Evolutionary conservation across 2,113 vertebrate species (phyloP), one percentile per base, ranked within the genome.

Genomic region (Neogale vison): DNA sequence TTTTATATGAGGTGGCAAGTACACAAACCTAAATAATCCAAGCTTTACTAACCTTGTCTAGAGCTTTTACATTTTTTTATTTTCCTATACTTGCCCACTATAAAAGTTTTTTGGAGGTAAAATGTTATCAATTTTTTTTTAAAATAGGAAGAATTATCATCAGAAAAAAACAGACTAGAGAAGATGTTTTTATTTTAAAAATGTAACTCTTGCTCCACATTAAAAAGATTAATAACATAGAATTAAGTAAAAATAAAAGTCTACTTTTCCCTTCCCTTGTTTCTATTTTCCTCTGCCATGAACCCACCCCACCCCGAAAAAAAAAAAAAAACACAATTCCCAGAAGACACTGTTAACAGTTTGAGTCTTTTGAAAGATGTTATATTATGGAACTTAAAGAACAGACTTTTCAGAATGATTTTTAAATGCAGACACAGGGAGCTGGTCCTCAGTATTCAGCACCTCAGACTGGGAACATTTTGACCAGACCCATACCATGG

Each of bases 21-120:
- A 91, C 42, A 81, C 34, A 97, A 96, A 88, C 15, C 71, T 93
- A 79, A 93, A 55, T 90, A 96, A 61, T 47, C 23, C 24, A 90
- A 84, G 17, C 42, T 90, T 83, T 34, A 88, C 34, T 84, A 90
- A 90, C 7, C 3, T 95, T 84, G 45, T 59, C n/a, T 93, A 84
- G 26, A 87, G 7, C 10, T 47, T 81, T 95, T 69, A 92, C 31
- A 52, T 10, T 69, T 61, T 82, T 57, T 34, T 31, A 83, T 87
- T 88, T 96, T 91, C 13, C n/a, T 82, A 65, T 6, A 55, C 12
- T 34, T 93, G 24, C 4, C 15, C 24, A 77, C 18, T 72, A 57
- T 59, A 50, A 63, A 57, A 4, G 21, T 84, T 84, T 87, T 65
- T 80, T 15, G 72, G 8, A 65, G 12, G 57, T 92, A 82, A 5